Evolutionary conservation across 2,888 invertebrate species (phyloP), one percentile per base, ranked within the genome.

Genomic region (Harpalus rufipes): DNA sequence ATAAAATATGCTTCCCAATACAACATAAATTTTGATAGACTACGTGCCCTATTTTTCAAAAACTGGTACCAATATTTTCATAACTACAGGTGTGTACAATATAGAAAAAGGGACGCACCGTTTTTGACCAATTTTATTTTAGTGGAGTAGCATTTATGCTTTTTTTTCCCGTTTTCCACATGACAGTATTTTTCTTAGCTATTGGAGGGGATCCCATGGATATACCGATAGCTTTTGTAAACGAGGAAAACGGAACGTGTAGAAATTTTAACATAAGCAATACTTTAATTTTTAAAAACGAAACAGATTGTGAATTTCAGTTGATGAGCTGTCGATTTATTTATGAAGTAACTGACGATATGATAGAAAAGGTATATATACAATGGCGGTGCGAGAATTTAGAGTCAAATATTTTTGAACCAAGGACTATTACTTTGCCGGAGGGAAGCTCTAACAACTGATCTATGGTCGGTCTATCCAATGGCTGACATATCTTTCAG

Each of bases 91-190:
- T 87, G 2, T 21, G 21, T 21, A 21, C 21, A 21, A 21, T 21
- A 21, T 3, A 21, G 3, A 21, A 32, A 32, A 32, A 6, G 32
- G 32, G 32, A 32, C 32, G 32, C 32, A 32, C 1, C 0, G 5
- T 32, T 32, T 32, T 4, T 32, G 5, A 32, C 32, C 32, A 32
- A 32, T 32, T 3, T 32, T 5, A 32, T 32, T 32, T 92, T n/a
- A 97, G 97, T 7, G 96, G 97, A 56, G 91, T 97, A 39, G 91
- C 95, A 86, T 98, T 98, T 90, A 94, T 97, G 86, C 91, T 97
- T 85, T 88, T 96, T 84, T 95, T 98, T 89, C 98, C 98, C 12
- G 91, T 97, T 14, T 92, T 97, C 25, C 95, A 97, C 93, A 93
- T 96, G 86, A 92, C 94, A 59, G 93, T 96, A 56, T 97, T 98